These are phyloP conservation scores for Aurelia sp. DNA, from an alignment of 30 jellyfish, hydroid and myxozoan genomes.

Conservation along the genomic window DNA sequence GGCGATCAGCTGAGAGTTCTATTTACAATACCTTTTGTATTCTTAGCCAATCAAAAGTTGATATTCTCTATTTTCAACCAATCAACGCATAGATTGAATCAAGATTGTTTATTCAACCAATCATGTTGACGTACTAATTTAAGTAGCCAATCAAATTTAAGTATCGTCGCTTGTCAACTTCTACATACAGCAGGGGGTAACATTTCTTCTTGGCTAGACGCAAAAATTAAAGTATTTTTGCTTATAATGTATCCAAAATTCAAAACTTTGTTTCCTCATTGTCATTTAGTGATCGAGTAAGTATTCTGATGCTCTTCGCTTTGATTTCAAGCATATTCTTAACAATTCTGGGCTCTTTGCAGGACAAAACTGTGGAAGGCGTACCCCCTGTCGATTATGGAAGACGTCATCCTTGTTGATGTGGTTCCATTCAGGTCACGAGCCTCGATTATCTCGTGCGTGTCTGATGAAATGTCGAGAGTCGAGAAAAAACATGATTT, in stretches of 20 bases:
- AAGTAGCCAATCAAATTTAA: constrained; percentile 12
- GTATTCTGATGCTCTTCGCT: too few species aligned
- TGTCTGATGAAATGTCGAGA: too few species aligned
- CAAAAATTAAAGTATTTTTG: too few species aligned
- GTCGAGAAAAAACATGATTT: too few species aligned
- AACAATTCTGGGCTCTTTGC: not conserved
- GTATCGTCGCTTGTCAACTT: not conserved
- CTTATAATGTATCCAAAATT: too few species aligned
- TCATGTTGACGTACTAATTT: not conserved
- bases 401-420: constrained; percentile 45
- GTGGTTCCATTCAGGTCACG: constrained; percentile 58
- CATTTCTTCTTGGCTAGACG: too few species aligned
- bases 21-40: too few species aligned
- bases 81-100: not conserved
- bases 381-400: not conserved
- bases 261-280: too few species aligned
- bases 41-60: constrained; percentile 30
- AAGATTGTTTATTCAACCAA: constrained; percentile 12
- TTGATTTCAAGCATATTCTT: not conserved
- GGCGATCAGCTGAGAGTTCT: constrained; percentile 44
- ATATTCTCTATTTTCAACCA: not conserved
- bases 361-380: not conserved
- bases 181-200: too few species aligned
- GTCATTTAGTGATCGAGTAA: too few species aligned
- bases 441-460: not conserved